Base-by-base conservation (phyloP, 2,888 invertebrate genomes). In the Tipula confusa region DNA sequence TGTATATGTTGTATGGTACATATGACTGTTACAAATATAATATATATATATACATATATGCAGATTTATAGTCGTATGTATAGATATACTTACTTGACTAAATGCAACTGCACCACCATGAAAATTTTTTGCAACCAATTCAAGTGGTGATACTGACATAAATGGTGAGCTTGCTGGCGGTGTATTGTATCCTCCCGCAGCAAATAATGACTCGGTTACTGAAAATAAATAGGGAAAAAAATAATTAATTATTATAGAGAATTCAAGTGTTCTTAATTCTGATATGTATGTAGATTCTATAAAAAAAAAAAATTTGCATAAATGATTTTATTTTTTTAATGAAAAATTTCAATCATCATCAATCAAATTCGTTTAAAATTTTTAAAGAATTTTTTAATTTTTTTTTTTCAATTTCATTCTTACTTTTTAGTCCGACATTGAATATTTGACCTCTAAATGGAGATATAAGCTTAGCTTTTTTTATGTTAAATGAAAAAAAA, bases 151-250 rank as follows among this genome's bases (percentile, higher is more conserved):
- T 13, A 85, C 84, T 38, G 85, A 84, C 81, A 86, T 84, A 84
- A 85, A 86, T 79, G 85, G 85, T 84, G 86, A 85, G 43, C 83
- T 85, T 15, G 85, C 84, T 48, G 85, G 85, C 84, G 85, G 85
- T 48, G 86, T 85, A 83, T 79, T 85, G 80, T 85, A 85, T 83
- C 85, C 85, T 84, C 86, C 85, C 83, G 86, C 83, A 11, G 86
- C 85, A 83, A 85, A 86, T 84, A 86, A 83, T 18, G 86, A 85
- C 79, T 86, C 86, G 80, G 85, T 86, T 85, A 86, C 86, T 86
- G 85, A 48, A 85, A 85, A 18, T 11, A 83, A 82, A 84, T 48
- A 84, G 13, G n/a, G 43, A 82, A 38, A 28, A 79, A 24, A 28
- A 9, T 1, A n/a, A n/a, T n/a, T 29, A 80, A 31, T 80, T 80